These are phyloP conservation scores for Oxycera nigricornis DNA, from an alignment of 2,888 invertebrate genomes.

Conservation along the genomic window DNA sequence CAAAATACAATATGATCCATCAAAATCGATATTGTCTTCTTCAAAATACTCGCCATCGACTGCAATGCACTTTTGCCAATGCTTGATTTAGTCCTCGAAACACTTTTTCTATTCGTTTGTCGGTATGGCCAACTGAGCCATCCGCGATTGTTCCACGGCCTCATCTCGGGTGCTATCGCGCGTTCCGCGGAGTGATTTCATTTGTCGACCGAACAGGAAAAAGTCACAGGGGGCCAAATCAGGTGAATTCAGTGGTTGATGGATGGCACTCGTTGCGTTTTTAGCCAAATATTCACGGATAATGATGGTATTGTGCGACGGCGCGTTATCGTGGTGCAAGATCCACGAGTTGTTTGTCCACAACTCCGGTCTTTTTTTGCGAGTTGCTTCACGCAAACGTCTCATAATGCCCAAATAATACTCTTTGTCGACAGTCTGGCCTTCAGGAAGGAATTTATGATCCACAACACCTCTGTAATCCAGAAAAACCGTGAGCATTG, in stretches of 20 bases:
- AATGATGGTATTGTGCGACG: too few relatives aligned
- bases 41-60: conserved; percentile 21
- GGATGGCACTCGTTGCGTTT: conserved; percentile 12
- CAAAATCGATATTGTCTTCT: conserved; percentile 30
- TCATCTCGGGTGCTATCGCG: not conserved
- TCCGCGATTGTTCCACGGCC: not conserved
- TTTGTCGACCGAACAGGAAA: conserved; percentile 2
- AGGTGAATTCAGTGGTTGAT: too few relatives aligned
- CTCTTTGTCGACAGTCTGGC: too few relatives aligned
- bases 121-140: conserved; percentile 8
- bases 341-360: conserved; percentile 48
- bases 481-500: too few relatives aligned
- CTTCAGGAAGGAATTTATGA: too few relatives aligned
- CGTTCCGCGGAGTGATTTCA: not conserved
- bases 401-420: not conserved
- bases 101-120: conserved; percentile 13
- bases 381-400: conserved; percentile 2
- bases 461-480: too few relatives aligned
- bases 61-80: conserved; percentile 22
- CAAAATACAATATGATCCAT: not conserved
- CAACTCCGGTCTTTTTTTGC: not conserved
- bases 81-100: conserved; percentile 33
- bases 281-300: conserved; percentile 28
- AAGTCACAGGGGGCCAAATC: conserved; percentile 2
- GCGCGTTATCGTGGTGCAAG: conserved; percentile 52